Evolutionary conservation across 2,797 vertebrate species (phyloP), one percentile per base, ranked within the genome.

Genomic region (Ptychobarbus kaznakovi): DNA sequence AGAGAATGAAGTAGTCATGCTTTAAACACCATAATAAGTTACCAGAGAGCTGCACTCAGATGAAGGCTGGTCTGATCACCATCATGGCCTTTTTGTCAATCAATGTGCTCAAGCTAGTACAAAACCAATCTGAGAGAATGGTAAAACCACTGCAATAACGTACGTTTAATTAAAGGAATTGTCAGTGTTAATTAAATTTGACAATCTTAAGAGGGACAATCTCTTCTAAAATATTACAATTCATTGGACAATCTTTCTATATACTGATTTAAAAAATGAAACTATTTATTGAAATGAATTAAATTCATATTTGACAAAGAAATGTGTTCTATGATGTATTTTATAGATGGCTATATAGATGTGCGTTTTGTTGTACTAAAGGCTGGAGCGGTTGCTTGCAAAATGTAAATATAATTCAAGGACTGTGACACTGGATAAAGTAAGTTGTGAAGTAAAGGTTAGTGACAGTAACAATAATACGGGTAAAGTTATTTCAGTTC

Each of bases 171-270:
- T 28, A 75, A 75, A 73, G 12, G 35, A 44, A 49, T 81, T 51
- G 87, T 88, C 85, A 69, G 42, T 53, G 81, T 87, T 84, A 72
- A 25, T 72, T 81, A 22, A 78, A 88, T 88, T 85, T 58, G 87
- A 90, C 89, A 90, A 88, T 90, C 88, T 88, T 58, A 85, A 66
- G 80, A 81, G n/a, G 40, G 90, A 91, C 89, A 91, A 91, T 90
- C 87, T 88, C 58, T 89, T 66, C 51, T 81, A 80, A 77, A 80
- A 83, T 56, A 28, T 25, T 38, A 82, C 72, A 87, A 77, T 46
- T 58, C 32, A 73, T 46, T 70, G 81, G 86, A 87, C 86, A 86
- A 89, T 89, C 81, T 82, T 79, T 82, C 63, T 69, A 82, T 65
- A 11, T 82, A n/a, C 16, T 11, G 75, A 86, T 80, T 80, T 11